Conservation (phyloP, 2,113 vertebrate genomes). For the Crocuta crocuta region DNA sequence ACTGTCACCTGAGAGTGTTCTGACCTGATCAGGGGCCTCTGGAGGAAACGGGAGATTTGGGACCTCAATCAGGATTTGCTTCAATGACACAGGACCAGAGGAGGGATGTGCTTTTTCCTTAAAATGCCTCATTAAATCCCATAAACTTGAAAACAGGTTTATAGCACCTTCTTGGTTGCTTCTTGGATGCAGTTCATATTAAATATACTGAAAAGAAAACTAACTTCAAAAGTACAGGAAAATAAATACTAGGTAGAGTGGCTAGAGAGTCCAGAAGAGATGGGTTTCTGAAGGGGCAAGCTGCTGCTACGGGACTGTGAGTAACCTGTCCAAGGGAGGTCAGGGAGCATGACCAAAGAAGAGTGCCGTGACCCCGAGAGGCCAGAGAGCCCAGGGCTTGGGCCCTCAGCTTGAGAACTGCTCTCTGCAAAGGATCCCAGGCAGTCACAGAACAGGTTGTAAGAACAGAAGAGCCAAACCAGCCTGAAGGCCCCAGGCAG, state of each 20-base stretch:
- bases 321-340: background rate
- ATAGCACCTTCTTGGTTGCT: background rate
- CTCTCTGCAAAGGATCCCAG: background rate
- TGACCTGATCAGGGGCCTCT: background rate
- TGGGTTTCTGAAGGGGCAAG: background rate
- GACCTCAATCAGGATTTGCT: background rate
- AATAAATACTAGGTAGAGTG: background rate
- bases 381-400: background rate
- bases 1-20: background rate
- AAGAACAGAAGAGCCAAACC: background rate
- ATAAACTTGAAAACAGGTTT: background rate
- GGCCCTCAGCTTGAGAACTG: background rate
- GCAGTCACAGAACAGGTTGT: background rate
- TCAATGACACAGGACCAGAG: background rate
- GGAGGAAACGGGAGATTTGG: background rate
- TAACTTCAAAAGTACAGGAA: background rate
- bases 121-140: background rate
- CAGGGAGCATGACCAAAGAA: background rate
- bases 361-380: background rate
- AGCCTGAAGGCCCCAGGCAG: background rate
- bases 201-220: slow-evolving; percentile 24
- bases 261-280: background rate
- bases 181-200: background rate
- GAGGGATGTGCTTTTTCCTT: background rate
- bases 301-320: background rate